These are phyloP conservation scores for Mayetiola destructor DNA, from an alignment of 2,888 invertebrate genomes.

Conservation along the genomic window DNA sequence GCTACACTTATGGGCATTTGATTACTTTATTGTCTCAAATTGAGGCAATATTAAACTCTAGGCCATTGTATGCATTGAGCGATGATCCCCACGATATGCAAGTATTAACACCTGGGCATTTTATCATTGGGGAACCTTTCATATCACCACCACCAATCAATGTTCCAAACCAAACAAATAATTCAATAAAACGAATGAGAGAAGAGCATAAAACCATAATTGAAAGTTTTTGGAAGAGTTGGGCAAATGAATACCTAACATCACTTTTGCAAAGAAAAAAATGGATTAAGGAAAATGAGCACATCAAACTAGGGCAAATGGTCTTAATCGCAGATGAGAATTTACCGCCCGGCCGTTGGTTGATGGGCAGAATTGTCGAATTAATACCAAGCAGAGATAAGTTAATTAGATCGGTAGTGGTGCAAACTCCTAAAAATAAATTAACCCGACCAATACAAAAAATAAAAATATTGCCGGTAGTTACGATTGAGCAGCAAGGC, in stretches of 20 bases:
- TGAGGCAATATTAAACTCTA: background rate
- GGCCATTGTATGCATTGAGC: background rate
- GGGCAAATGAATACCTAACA: background rate
- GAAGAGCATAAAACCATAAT: conserved; percentile 7
- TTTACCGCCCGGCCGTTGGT: background rate
- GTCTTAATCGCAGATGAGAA: background rate
- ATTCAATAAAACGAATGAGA: conserved; percentile 13
- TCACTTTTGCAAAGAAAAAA: background rate
- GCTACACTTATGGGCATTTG: background rate
- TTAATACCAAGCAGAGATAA: background rate
- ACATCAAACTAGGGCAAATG: background rate
- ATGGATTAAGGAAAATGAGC: background rate
- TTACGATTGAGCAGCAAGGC: too few relatives aligned
- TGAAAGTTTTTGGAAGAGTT: background rate
- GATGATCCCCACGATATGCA: background rate
- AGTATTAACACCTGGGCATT: background rate
- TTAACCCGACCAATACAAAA: background rate
- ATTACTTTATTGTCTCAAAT: background rate
- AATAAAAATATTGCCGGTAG: background rate
- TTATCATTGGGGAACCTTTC: background rate
- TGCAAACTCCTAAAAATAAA: background rate
- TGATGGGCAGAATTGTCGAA: background rate
- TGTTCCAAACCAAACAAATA: background rate
- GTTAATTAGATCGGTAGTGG: background rate
- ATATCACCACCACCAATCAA: background rate